Evolutionary conservation across 2,797 vertebrate genomes (phyloP).

Genomic region (Sebastes vulpes): DNA sequence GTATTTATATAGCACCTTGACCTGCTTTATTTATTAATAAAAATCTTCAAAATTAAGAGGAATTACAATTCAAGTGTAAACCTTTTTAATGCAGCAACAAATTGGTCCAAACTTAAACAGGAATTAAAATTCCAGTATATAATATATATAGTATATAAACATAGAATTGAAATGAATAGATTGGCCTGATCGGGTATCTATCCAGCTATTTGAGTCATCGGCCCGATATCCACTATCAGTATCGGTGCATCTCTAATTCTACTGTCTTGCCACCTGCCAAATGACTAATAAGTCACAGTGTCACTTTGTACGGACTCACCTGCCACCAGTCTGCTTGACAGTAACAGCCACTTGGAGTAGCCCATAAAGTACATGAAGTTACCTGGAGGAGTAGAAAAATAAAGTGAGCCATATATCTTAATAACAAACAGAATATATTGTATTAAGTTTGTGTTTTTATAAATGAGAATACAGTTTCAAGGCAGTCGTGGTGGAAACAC

Average conservation of each 20-base stretch:
- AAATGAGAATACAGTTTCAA: neutral
- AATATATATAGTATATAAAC: neutral
- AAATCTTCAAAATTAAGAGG: neutral
- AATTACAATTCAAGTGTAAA: neutral
- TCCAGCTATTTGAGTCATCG: no score
- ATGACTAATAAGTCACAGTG: neutral
- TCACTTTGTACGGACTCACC: conserved; percentile 70
- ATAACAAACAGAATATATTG: no score
- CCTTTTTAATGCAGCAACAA: neutral
- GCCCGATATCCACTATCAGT: no score
- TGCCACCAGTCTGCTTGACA: conserved; percentile 89
- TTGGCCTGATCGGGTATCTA: neutral
- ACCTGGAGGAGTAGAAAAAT: conserved; percentile 70
- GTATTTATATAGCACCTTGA: no score
- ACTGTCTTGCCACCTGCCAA: neutral
- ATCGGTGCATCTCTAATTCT: neutral
- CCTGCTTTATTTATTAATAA: neutral
- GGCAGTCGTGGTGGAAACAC: neutral
- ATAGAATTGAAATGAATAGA: neutral
- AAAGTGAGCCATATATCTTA: neutral
- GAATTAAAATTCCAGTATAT: neutral
- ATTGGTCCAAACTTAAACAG: neutral
- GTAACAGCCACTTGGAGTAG: conserved; percentile 89
- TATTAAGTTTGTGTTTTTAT: neutral
- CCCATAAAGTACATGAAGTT: conserved; percentile 92